A percentile compares a stretch with the other conserved stretches of the same genome.
Evolutionary conservation across 2,113 vertebrate genomes (phyloP).

Genomic region (Mellivora capensis): DNA sequence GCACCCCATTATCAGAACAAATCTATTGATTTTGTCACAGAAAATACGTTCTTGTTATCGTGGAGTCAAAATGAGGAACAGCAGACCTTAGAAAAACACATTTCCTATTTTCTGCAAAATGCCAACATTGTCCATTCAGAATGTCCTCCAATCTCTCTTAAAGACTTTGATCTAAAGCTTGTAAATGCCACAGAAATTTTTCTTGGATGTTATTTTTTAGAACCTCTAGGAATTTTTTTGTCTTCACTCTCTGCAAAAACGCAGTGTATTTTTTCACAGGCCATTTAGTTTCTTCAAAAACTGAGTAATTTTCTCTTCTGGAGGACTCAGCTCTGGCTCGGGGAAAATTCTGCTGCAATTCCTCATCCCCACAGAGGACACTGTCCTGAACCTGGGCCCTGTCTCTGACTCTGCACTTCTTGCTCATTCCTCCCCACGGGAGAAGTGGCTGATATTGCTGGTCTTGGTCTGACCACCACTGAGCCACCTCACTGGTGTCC

Average conservation of each 20-base stretch:
- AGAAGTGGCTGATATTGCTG: not conserved
- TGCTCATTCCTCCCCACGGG: not conserved
- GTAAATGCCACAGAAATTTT: not conserved
- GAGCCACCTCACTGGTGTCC: not conserved
- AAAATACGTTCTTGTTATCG: not conserved
- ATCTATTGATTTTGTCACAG: not conserved
- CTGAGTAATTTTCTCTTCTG: not conserved
- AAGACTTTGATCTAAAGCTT: not conserved
- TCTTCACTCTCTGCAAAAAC: not conserved
- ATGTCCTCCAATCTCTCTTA: not conserved
- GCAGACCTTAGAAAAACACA: not conserved
- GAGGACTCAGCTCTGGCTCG: not conserved
- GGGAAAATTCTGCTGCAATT: not conserved
- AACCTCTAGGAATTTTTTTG: not conserved
- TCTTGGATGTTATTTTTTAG: not conserved
- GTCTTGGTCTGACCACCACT: not conserved
- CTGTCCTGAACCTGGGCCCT: not conserved
- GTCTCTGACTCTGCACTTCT: not conserved
- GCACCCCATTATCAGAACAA: not conserved
- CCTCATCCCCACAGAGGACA: accelerated
- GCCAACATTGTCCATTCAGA: not conserved
- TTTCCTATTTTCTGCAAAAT: not conserved
- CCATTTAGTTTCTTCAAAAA: not conserved
- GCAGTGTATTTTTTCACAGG: not conserved
- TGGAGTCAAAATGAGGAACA: not conserved